Conservation (phyloP, 2,888 invertebrate genomes). For the Orchestes rusci region DNA sequence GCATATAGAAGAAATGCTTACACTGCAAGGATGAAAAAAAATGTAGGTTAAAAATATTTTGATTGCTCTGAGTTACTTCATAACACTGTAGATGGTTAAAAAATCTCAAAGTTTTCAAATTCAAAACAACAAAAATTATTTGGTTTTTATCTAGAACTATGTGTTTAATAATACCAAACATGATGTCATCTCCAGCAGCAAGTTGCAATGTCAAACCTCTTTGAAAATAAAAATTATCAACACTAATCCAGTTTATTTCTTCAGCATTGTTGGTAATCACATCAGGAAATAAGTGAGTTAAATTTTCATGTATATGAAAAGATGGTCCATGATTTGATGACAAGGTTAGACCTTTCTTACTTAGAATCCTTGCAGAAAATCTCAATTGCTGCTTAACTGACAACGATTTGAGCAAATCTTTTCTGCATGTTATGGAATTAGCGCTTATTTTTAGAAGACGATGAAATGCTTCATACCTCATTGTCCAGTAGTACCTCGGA, state of each 20-base stretch:
- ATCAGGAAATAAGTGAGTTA: background rate
- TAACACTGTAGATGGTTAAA: too few species aligned
- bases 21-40: too few species aligned
- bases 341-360: slow-evolving; percentile 5
- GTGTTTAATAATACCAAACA: too few species aligned
- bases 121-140: too few species aligned
- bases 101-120: too few species aligned
- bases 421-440: slow-evolving; percentile 1
- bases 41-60: too few species aligned
- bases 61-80: too few species aligned
- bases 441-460: slow-evolving; percentile 8
- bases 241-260: background rate
- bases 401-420: slow-evolving; percentile 5
- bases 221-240: background rate
- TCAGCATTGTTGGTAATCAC: background rate
- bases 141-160: too few species aligned
- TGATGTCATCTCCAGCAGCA: too few species aligned
- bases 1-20: too few species aligned
- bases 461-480: background rate
- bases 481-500: background rate
- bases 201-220: background rate
- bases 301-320: background rate
- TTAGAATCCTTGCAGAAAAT: slow-evolving; percentile 1
- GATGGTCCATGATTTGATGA: background rate
- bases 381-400: slow-evolving; percentile 9